Conservation (phyloP, 1,140 invertebrate genomes). For the Drosophila grimshawi region DNA sequence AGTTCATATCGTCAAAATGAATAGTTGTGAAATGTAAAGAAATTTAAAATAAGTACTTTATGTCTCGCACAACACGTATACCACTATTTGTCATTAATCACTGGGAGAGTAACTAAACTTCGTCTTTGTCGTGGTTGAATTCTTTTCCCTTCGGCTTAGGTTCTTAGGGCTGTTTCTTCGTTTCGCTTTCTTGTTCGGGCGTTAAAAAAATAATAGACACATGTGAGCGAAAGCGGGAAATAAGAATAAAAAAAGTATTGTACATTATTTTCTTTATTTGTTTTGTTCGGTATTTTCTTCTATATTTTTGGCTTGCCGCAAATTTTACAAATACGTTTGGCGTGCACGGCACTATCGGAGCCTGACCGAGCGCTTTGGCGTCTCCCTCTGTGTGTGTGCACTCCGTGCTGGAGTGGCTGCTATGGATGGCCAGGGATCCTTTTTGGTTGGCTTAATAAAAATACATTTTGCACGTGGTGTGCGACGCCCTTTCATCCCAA, state of each 20-base stretch:
- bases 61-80: too few relatives aligned
- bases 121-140: not conserved
- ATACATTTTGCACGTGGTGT: conserved; percentile 77
- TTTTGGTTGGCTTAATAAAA: conserved; percentile 76
- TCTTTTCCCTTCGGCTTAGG: conserved; percentile 23
- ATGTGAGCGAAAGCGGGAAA: conserved; percentile 61
- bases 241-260: conserved; percentile 55
- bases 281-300: not conserved
- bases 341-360: conserved; percentile 24
- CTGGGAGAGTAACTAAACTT: conserved; percentile 6
- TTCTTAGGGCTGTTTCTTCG: conserved; percentile 21
- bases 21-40: too few relatives aligned
- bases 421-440: conserved; percentile 12
- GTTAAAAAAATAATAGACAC: conserved; percentile 62
- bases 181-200: conserved; percentile 24
- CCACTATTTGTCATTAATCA: not conserved
- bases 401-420: conserved; percentile 48
- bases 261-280: conserved; percentile 48
- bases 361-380: conserved; percentile 14
- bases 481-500: not conserved
- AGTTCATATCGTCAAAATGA: too few relatives aligned
- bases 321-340: conserved; percentile 80
- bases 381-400: conserved; percentile 49
- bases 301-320: conserved; percentile 38
- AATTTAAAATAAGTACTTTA: not conserved